These are phyloP conservation scores for Phyllostomus hastatus DNA, from an alignment of 2,113 vertebrate species.

Conservation along the genomic window DNA sequence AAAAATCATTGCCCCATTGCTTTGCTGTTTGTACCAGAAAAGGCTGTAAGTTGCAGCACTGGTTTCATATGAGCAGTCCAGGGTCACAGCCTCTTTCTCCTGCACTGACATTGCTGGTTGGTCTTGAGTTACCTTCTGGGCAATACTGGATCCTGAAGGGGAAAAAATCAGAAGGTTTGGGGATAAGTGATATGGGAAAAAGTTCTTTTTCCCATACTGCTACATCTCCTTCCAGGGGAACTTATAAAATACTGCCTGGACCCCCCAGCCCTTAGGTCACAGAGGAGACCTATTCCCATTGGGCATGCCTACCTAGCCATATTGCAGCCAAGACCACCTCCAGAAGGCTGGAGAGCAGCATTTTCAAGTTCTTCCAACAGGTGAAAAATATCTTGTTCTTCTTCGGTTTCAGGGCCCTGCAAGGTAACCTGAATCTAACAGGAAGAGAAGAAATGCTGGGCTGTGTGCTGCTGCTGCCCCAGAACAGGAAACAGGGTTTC, in stretches of 20 bases:
- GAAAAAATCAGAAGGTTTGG: background rate
- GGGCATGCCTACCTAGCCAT: background rate
- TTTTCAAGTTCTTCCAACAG: background rate
- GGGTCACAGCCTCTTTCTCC: background rate
- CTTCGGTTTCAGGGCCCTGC: too few relatives aligned
- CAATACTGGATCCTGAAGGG: background rate
- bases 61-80: background rate
- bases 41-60: accelerated
- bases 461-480: background rate
- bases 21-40: slow-evolving; percentile 25
- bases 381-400: background rate
- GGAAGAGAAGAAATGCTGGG: background rate
- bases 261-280: too few relatives aligned
- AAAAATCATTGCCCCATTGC: background rate
- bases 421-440: background rate
- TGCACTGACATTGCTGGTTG: background rate
- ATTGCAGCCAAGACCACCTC: background rate
- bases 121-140: slow-evolving; percentile 18
- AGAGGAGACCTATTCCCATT: background rate
- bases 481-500: slow-evolving; percentile 26
- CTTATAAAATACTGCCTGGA: background rate
- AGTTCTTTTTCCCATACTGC: accelerated
- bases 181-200: background rate
- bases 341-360: background rate
- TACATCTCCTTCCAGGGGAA: background rate